Conservation (phyloP, 2,888 invertebrate genomes). For the Dynastes maya region DNA sequence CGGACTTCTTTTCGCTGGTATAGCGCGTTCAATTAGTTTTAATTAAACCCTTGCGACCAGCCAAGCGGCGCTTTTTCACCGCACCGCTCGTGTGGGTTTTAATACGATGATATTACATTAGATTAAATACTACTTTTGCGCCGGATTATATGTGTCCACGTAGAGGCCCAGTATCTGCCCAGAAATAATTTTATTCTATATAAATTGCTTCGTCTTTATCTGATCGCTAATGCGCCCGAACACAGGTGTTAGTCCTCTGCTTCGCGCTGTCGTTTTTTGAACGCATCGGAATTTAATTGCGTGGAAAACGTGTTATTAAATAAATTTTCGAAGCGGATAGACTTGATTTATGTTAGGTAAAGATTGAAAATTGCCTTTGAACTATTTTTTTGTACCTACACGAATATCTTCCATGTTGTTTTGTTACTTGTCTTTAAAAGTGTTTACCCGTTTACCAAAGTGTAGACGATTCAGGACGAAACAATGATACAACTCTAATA, state of each 20-base stretch:
- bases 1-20: background rate
- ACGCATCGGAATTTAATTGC: constrained; percentile 31
- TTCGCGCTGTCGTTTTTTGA: constrained; percentile 6
- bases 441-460: no score
- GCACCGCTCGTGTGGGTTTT: constrained; percentile 33
- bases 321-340: background rate
- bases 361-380: constrained; percentile 3
- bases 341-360: constrained; percentile 27
- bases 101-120: constrained; percentile 32
- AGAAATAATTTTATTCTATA: constrained; percentile 30
- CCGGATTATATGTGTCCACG: constrained; percentile 26
- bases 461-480: no score
- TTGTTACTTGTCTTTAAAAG: no score
- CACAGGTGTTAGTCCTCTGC: constrained; percentile 16
- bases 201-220: constrained; percentile 18
- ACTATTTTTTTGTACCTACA: background rate
- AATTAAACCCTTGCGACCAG: constrained; percentile 21
- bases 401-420: no score
- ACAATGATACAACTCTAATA: no score
- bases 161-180: background rate
- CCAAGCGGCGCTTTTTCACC: constrained; percentile 8
- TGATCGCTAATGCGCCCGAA: constrained; percentile 36
- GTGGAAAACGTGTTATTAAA: constrained; percentile 35
- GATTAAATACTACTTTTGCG: constrained; percentile 36
- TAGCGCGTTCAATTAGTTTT: constrained; percentile 36